Conservation (phyloP, 2,113 vertebrate genomes). For the Tragelaphus scriptus region DNA sequence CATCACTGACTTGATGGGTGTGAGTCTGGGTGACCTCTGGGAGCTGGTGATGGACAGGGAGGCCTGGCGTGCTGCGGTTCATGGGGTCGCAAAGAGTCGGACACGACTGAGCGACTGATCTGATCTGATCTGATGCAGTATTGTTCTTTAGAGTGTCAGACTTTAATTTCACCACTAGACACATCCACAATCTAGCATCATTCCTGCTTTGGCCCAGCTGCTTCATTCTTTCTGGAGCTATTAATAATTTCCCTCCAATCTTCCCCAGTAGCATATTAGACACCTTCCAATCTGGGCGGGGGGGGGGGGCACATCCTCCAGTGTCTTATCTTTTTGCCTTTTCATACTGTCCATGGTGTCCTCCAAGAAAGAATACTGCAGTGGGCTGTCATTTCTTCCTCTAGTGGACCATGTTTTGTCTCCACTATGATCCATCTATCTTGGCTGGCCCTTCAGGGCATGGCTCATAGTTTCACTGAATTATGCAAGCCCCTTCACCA, state of each 20-base stretch:
- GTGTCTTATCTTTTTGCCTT: neutral
- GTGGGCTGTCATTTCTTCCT: neutral
- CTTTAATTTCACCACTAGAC: neutral
- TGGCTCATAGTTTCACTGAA: neutral
- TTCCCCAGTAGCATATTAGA: neutral
- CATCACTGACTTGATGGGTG: too few species aligned
- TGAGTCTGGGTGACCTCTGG: too few species aligned
- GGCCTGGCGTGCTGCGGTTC: too few species aligned
- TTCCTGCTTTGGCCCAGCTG: neutral
- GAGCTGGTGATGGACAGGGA: too few species aligned
- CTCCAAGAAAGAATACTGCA: neutral
- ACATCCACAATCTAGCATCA: neutral
- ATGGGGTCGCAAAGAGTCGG: too few species aligned
- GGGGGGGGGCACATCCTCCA: neutral
- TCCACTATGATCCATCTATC: neutral
- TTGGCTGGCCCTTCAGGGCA: neutral
- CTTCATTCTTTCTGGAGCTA: neutral
- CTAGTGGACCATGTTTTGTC: neutral
- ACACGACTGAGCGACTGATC: too few species aligned
- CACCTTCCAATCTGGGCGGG: neutral
- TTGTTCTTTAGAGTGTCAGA: neutral
- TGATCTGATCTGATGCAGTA: neutral
- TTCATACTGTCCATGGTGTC: neutral
- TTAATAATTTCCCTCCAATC: neutral
- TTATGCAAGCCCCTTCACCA: neutral